Evolutionary conservation across 2,888 invertebrate species (phyloP).

Genomic region (Catocala sponsa): DNA sequence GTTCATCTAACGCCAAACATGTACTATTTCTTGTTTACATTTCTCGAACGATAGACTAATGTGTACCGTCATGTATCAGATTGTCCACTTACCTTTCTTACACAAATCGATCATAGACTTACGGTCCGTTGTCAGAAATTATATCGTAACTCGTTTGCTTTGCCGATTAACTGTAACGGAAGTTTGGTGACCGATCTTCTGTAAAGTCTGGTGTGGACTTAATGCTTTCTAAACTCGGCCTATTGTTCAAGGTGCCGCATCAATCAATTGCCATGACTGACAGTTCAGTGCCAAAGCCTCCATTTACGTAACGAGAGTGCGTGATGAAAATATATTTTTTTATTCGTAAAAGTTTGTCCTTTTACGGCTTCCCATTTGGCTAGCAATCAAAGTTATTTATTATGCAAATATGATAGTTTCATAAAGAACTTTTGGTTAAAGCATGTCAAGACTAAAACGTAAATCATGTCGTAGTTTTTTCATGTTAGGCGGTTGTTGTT

Average conservation of each 20-base stretch:
- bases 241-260: slow-evolving; percentile 57
- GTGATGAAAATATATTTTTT: slow-evolving; percentile 57
- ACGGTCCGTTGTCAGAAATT: no score
- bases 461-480: background rate
- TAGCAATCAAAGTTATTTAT: slow-evolving; percentile 15
- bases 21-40: no score
- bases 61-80: no score
- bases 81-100: no score
- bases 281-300: slow-evolving; percentile 57
- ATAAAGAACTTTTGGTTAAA: background rate
- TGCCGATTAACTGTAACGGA: no score
- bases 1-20: no score
- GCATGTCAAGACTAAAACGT: background rate
- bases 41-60: no score
- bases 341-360: slow-evolving; percentile 28
- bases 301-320: slow-evolving; percentile 57
- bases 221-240: slow-evolving; percentile 47
- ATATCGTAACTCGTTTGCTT: no score
- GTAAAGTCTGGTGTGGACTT: background rate
- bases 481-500: background rate
- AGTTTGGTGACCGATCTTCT: background rate
- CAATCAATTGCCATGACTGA: slow-evolving; percentile 65
- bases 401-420: slow-evolving; percentile 9
- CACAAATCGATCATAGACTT: no score
- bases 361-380: slow-evolving; percentile 17